A percentile compares a stretch with the other conserved stretches of the same genome.
Conservation (phyloP, 2,797 vertebrate species). For the Helostoma temminkii region DNA sequence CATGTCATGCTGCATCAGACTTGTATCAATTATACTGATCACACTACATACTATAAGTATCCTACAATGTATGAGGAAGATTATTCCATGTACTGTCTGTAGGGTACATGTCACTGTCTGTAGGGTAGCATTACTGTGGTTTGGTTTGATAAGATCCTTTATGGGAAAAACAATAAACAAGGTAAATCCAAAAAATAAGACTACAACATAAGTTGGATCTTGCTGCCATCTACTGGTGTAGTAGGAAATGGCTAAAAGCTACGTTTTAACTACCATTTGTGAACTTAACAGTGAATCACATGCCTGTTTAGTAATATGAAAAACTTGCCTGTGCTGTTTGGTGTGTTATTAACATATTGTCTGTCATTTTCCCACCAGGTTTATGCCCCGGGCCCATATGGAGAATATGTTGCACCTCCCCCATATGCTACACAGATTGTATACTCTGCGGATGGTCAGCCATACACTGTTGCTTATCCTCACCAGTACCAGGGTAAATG, state of each 20-base stretch:
- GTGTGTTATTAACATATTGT: neutral
- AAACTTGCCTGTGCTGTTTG: neutral
- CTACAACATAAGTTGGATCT: neutral
- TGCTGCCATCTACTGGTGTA: slow-evolving; percentile 32
- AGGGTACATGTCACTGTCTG: too few species aligned
- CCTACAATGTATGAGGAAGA: neutral
- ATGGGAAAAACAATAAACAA: neutral
- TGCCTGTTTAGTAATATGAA: neutral
- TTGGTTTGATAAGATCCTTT: neutral
- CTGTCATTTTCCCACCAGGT: slow-evolving; percentile 74
- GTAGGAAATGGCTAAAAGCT: neutral
- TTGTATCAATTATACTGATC: neutral
- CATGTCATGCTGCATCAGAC: neutral
- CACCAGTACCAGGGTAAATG: slow-evolving; percentile 83
- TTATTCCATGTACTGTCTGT: neutral
- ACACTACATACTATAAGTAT: neutral
- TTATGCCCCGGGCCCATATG: slow-evolving; percentile 87
- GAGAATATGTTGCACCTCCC: slow-evolving; percentile 82
- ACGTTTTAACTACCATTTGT: neutral
- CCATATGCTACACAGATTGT: slow-evolving; percentile 87
- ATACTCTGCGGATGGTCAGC: slow-evolving; percentile 90
- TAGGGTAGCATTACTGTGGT: too few species aligned
- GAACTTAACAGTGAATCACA: neutral
- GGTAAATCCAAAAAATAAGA: neutral
- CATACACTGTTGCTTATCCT: slow-evolving; percentile 89